phyloP scores from a whole-genome alignment of 2,888 invertebrate genomes.

The Lasius platythorax region DNA sequence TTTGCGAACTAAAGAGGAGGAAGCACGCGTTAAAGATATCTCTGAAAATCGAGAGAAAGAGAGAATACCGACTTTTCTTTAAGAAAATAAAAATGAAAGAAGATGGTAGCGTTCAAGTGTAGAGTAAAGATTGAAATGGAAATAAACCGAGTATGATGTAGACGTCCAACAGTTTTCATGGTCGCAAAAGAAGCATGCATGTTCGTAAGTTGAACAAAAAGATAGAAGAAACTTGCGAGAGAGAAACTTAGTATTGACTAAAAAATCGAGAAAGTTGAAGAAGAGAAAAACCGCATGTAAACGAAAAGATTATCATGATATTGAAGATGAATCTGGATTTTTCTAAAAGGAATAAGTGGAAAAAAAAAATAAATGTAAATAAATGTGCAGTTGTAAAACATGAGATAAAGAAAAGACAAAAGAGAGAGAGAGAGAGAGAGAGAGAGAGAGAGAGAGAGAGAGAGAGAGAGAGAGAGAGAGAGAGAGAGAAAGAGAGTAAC shows the following conservation, averaged over 20 bases:
- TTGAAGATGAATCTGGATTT: neutral
- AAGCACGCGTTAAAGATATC: slow-evolving; percentile 3
- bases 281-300: slow-evolving; percentile 23
- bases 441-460: neutral
- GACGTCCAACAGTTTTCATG: slow-evolving; percentile 47
- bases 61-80: neutral
- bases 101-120: slow-evolving; percentile 36
- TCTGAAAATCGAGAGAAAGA: slow-evolving; percentile 27
- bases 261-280: slow-evolving; percentile 51
- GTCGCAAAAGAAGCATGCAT: slow-evolving; percentile 40
- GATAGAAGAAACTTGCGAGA: neutral
- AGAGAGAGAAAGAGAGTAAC: neutral
- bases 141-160: slow-evolving; percentile 37
- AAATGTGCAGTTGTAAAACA: neutral
- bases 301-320: slow-evolving; percentile 31
- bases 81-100: slow-evolving; percentile 35
- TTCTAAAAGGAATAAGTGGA: neutral
- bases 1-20: slow-evolving; percentile 42
- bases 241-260: slow-evolving; percentile 44
- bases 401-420: neutral
- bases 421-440: neutral
- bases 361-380: neutral
- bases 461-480: neutral
- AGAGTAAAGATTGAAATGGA: slow-evolving; percentile 56
- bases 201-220: slow-evolving; percentile 47